Conservation (phyloP, 1,140 invertebrate genomes). For the Maconellicoccus hirsutus region DNA sequence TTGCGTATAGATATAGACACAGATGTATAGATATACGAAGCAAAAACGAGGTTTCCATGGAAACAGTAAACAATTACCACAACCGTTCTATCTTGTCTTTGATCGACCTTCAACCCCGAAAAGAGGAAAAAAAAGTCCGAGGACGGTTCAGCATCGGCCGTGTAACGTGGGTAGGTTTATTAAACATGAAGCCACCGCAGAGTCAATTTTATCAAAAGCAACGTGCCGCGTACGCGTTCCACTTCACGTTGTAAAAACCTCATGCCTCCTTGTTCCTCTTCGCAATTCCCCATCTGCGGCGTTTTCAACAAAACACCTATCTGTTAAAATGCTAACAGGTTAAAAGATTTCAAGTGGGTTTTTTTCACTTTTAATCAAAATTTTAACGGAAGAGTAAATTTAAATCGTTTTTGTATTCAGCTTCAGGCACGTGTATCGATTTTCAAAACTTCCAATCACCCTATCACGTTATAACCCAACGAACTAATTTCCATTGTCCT, state of each 20-base stretch:
- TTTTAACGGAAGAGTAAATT: too few relatives aligned
- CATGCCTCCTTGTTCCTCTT: too few relatives aligned
- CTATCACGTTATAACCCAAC: too few relatives aligned
- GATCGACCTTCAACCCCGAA: conserved; percentile 20
- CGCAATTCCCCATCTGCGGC: too few relatives aligned
- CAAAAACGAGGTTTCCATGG: not conserved
- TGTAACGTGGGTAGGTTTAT: not conserved
- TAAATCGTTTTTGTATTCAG: too few relatives aligned
- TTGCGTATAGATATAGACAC: not conserved
- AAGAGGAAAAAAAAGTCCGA: not conserved
- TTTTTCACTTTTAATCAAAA: too few relatives aligned
- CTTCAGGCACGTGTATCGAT: too few relatives aligned
- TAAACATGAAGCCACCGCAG: not conserved
- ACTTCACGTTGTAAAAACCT: not conserved
- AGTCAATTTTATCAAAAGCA: conserved; percentile 4
- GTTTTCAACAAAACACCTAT: too few relatives aligned
- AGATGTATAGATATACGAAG: not conserved
- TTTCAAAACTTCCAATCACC: too few relatives aligned
- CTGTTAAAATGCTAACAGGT: too few relatives aligned
- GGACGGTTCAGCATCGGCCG: not conserved
- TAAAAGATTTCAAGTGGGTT: too few relatives aligned
- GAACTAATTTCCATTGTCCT: too few relatives aligned
- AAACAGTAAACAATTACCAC: conserved; percentile 16
- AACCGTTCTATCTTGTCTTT: conserved; percentile 17
- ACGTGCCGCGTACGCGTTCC: not conserved